A percentile compares a stretch with the other conserved stretches of the same genome.
Evolutionary conservation across 2,888 invertebrate genomes (phyloP).

Genomic region (Chirona hameri): DNA sequence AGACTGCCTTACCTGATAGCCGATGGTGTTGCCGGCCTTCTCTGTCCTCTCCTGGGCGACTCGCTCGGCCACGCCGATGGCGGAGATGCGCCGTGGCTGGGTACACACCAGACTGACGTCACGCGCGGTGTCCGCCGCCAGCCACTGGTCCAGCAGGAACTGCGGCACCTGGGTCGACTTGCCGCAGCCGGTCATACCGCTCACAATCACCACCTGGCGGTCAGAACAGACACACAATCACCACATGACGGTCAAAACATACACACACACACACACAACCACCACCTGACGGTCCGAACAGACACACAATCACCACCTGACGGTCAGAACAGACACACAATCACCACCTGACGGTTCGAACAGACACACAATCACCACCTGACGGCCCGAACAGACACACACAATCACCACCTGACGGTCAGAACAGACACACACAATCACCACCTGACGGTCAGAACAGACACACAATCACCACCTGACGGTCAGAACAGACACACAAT

Average conservation of each 20-base stretch:
- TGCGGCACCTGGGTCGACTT: slow-evolving; percentile 80
- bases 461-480: background rate
- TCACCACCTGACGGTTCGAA: too few relatives aligned
- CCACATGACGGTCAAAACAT: slow-evolving; percentile 46
- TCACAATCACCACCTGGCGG: slow-evolving; percentile 61
- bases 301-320: slow-evolving; percentile 32
- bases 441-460: background rate
- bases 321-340: slow-evolving; percentile 29
- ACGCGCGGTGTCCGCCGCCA: slow-evolving; percentile 46
- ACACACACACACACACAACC: slow-evolving; percentile 58
- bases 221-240: slow-evolving; percentile 55
- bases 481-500: too few relatives aligned
- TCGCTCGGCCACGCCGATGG: slow-evolving; percentile 86
- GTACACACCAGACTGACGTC: slow-evolving; percentile 75
- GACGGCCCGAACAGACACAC: background rate
- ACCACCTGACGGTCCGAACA: slow-evolving; percentile 48
- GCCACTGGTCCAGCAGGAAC: slow-evolving; percentile 83
- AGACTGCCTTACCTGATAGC: slow-evolving; percentile 60
- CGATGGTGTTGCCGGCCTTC: slow-evolving; percentile 67
- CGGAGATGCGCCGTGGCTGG: slow-evolving; percentile 86
- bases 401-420: background rate
- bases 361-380: background rate
- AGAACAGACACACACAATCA: too few relatives aligned
- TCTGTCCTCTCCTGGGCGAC: slow-evolving; percentile 83
- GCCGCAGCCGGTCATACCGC: slow-evolving; percentile 80